phyloP scores from a whole-genome alignment of 2,113 vertebrate species.

The Larimichthys crocea region DNA sequence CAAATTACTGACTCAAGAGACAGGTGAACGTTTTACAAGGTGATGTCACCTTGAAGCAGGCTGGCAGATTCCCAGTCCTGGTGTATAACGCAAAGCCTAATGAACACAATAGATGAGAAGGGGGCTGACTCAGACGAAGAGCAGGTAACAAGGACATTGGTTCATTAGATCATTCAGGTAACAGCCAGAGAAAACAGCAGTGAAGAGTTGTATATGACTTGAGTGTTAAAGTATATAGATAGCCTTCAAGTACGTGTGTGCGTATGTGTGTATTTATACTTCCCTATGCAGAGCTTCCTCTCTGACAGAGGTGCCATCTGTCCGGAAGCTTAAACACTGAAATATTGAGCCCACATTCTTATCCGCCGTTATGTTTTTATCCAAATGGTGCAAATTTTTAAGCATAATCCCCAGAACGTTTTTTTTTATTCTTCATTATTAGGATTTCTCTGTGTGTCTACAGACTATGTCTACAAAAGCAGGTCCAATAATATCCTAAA shows the following conservation, averaged over 20 bases:
- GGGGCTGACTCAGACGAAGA: slow-evolving; percentile 34
- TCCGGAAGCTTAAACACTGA: background rate
- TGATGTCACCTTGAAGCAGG: slow-evolving; percentile 35
- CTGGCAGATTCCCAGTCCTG: slow-evolving; percentile 11
- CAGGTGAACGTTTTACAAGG: slow-evolving; percentile 32
- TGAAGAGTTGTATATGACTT: background rate
- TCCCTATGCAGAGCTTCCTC: background rate
- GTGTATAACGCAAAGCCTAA: slow-evolving; percentile 9
- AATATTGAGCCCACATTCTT: background rate
- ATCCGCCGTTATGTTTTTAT: background rate
- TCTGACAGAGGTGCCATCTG: background rate
- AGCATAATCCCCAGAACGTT: too few relatives aligned
- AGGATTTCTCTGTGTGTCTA: background rate
- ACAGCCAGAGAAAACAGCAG: background rate
- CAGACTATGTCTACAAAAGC: background rate
- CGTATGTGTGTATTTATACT: background rate
- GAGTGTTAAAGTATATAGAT: too few relatives aligned
- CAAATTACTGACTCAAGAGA: slow-evolving; percentile 23
- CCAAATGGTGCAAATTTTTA: background rate
- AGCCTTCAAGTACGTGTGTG: background rate
- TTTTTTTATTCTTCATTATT: background rate
- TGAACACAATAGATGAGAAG: slow-evolving; percentile 32
- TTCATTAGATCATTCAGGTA: slow-evolving; percentile 21
- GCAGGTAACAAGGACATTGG: background rate
- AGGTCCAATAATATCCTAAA: background rate